A percentile compares a stretch with the other conserved stretches of the same genome.
These are phyloP conservation scores for Ursus arctos DNA, from an alignment of 2,113 vertebrate species.

Conservation along the genomic window DNA sequence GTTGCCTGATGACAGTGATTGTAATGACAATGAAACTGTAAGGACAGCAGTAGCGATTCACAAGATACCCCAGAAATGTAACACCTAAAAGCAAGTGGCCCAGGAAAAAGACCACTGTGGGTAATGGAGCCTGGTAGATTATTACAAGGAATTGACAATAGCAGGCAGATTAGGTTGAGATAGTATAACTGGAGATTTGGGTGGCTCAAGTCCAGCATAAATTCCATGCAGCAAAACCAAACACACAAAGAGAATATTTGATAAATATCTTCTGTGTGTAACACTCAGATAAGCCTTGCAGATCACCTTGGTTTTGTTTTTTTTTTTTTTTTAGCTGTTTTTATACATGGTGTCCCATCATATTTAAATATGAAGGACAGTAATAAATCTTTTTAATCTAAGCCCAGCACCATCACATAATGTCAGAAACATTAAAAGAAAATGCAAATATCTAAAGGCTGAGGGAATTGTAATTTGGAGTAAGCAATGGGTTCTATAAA, in stretches of 20 bases:
- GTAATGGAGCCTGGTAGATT: neutral
- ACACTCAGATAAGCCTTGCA: neutral
- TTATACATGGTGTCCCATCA: neutral
- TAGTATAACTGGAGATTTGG: neutral
- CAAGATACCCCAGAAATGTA: neutral
- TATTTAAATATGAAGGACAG: neutral
- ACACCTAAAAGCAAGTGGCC: neutral
- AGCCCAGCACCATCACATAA: neutral
- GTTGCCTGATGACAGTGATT: neutral
- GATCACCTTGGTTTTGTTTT: neutral
- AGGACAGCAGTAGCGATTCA: neutral
- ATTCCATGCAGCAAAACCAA: neutral
- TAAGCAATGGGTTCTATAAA: constrained; percentile 41
- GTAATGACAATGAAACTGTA: neutral
- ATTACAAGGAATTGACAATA: neutral
- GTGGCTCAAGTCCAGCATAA: neutral
- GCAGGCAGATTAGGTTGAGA: neutral
- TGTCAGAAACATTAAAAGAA: constrained; percentile 49
- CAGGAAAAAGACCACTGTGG: neutral
- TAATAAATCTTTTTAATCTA: neutral
- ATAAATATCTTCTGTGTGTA: neutral
- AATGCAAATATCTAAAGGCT: constrained; percentile 35
- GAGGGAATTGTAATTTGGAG: constrained; percentile 52
- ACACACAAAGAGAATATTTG: neutral
- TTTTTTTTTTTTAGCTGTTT: neutral